Evolutionary conservation across 2,888 invertebrate species (phyloP).

Genomic region (Hemicrepidius hirtus): DNA sequence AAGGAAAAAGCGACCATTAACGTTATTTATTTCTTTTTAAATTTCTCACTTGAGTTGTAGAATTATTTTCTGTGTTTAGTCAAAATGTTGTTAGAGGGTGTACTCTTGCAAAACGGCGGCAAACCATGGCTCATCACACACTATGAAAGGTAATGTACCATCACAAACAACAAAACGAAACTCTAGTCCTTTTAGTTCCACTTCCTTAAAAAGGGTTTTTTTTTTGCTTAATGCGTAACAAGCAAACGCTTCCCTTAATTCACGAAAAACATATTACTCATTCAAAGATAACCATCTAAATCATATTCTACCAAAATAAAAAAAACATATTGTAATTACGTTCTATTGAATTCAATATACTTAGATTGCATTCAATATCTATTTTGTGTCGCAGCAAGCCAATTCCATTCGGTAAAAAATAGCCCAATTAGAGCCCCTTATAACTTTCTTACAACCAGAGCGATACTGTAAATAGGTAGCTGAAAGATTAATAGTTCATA

Average conservation of each 20-base stretch:
- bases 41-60: neutral
- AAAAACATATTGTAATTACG: no score
- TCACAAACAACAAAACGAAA: conserved; percentile 33
- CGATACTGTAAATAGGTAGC: no score
- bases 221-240: neutral
- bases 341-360: no score
- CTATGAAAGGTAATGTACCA: conserved; percentile 35
- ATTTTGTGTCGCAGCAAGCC: no score
- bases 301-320: no score
- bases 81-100: conserved; percentile 18
- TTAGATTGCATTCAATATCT: no score
- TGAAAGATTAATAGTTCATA: no score
- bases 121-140: conserved; percentile 36
- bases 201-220: conserved; percentile 21
- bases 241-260: neutral
- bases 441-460: no score
- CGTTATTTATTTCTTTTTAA: conserved; percentile 6
- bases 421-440: no score
- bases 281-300: no score
- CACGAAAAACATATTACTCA: neutral
- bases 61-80: conserved; percentile 15
- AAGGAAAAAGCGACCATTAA: neutral
- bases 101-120: conserved; percentile 20
- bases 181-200: conserved; percentile 22
- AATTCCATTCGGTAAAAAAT: no score